These are phyloP conservation scores for Chromobotia macracanthus DNA, from an alignment of 2,797 vertebrate genomes.

Conservation along the genomic window DNA sequence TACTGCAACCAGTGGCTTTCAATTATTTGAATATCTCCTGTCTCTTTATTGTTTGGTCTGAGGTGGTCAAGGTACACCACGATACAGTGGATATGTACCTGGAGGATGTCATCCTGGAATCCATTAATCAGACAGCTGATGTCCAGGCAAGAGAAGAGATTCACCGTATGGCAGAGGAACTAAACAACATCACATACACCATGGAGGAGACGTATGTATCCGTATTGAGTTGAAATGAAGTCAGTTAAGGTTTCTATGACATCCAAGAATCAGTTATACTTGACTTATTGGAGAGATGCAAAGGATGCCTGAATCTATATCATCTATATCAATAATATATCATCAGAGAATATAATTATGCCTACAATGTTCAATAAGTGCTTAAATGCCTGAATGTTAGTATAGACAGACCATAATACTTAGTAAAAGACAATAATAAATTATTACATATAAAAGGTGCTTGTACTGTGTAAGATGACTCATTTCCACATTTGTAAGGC, in stretches of 20 bases:
- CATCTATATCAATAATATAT: too few species aligned
- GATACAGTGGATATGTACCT: constrained; percentile 88
- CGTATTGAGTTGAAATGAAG: too few species aligned
- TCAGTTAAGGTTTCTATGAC: background rate
- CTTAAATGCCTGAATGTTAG: background rate
- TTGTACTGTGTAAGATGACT: background rate
- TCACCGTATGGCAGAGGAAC: constrained; percentile 79
- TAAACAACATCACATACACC: constrained; percentile 87
- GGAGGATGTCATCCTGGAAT: constrained; percentile 86
- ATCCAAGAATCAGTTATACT: background rate
- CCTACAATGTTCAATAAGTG: background rate
- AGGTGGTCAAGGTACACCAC: constrained; percentile 91
- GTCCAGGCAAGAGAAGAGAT: constrained; percentile 88
- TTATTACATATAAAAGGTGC: background rate
- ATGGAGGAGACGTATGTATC: too few species aligned
- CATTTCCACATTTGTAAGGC: background rate
- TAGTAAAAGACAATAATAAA: background rate
- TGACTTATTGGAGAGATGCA: background rate
- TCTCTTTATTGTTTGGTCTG: too few species aligned
- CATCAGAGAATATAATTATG: too few species aligned
- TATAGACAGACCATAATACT: background rate
- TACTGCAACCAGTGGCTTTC: too few species aligned
- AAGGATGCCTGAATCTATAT: background rate
- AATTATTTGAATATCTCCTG: too few species aligned
- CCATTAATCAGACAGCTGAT: constrained; percentile 79